phyloP scores from a whole-genome alignment of 2,797 vertebrate species.

The Kryptolebias ocellatus region DNA sequence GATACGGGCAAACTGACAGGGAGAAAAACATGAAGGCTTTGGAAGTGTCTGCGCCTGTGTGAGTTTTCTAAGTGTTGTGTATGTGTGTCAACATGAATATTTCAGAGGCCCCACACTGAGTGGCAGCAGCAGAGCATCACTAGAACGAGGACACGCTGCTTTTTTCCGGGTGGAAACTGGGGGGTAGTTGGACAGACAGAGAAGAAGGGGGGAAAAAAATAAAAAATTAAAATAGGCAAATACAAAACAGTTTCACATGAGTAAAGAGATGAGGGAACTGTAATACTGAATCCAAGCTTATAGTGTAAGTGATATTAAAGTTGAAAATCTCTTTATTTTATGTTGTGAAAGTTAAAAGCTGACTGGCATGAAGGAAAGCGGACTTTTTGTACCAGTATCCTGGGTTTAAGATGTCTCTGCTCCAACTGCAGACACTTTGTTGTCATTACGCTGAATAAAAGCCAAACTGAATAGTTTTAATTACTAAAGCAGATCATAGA shows the following conservation, averaged over 20 bases:
- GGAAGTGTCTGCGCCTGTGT: conserved; percentile 33
- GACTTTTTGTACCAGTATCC: conserved; percentile 8
- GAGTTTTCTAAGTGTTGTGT: conserved; percentile 39
- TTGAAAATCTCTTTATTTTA: background rate
- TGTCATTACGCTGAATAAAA: conserved; percentile 20
- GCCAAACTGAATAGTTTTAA: conserved; percentile 7
- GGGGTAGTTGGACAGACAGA: conserved; percentile 11
- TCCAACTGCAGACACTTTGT: conserved; percentile 7
- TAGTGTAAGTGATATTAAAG: background rate
- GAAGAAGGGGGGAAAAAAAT: background rate
- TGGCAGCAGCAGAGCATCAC: conserved; percentile 51
- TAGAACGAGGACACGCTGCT: conserved; percentile 65
- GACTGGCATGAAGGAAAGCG: background rate
- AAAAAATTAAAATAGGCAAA: background rate
- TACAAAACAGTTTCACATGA: background rate
- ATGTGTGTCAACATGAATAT: conserved; percentile 68
- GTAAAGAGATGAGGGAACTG: conserved; percentile 10
- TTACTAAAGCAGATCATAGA: background rate
- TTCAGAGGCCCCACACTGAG: conserved; percentile 65
- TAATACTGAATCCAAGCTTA: background rate
- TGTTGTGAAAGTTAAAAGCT: background rate
- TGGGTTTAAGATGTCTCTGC: conserved; percentile 10
- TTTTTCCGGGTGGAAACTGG: conserved; percentile 37
- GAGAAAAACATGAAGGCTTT: conserved; percentile 27
- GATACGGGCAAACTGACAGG: conserved; percentile 43